Evolutionary conservation across 1,140 invertebrate species (phyloP).

Genomic region (Latrodectus geometricus): DNA sequence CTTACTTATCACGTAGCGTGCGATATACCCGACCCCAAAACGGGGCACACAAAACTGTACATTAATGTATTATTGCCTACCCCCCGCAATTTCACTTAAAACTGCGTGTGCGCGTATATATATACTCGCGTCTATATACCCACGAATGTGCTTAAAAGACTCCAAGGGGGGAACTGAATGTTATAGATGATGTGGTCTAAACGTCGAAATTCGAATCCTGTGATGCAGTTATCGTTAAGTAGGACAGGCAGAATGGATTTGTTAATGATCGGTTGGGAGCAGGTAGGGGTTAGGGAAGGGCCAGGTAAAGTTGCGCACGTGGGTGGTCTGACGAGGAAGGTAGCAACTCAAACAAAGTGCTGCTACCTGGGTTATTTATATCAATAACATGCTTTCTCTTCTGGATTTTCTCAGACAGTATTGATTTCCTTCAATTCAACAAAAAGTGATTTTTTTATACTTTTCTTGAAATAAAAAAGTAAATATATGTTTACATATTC

Average conservation of each 20-base stretch:
- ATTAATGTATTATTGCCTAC: constrained; percentile 25
- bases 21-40: not conserved
- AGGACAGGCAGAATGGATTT: constrained; percentile 39
- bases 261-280: constrained; percentile 39
- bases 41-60: constrained; percentile 11
- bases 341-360: not conserved
- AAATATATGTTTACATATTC: no score
- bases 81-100: constrained; percentile 17
- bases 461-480: no score
- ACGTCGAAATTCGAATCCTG: constrained; percentile 46
- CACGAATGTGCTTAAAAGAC: constrained; percentile 23
- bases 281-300: not conserved
- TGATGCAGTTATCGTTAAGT: constrained; percentile 50
- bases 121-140: constrained; percentile 19
- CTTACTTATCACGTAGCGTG: constrained; percentile 53
- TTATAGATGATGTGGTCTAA: constrained; percentile 33
- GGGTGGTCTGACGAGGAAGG: not conserved
- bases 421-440: no score
- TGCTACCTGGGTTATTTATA: not conserved
- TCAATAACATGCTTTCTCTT: not conserved
- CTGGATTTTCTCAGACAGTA: not conserved
- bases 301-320: constrained; percentile 42
- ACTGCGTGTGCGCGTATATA: not conserved
- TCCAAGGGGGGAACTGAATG: not conserved
- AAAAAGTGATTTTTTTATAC: no score